Conservation (phyloP, 2,888 invertebrate genomes). For the Nymphalis c-album region DNA sequence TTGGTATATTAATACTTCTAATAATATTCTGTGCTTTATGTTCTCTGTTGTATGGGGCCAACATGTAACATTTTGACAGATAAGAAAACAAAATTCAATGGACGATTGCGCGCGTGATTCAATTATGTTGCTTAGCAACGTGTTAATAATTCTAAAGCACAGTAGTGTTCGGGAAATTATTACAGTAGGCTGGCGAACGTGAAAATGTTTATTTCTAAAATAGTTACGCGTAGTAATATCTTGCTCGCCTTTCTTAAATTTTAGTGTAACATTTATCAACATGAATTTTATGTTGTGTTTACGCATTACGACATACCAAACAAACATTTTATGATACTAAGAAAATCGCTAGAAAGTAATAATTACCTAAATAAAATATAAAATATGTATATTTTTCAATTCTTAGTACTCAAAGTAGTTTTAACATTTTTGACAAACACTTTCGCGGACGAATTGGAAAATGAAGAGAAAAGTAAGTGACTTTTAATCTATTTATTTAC, state of each 20-base stretch:
- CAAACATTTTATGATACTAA: slow-evolving; percentile 9
- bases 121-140: slow-evolving; percentile 75
- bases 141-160: slow-evolving; percentile 54
- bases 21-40: neutral
- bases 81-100: slow-evolving; percentile 12
- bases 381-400: slow-evolving; percentile 41
- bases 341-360: neutral
- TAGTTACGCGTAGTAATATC: neutral
- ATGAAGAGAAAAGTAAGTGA: slow-evolving; percentile 44
- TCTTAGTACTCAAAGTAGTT: slow-evolving; percentile 34
- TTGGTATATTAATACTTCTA: too few relatives aligned
- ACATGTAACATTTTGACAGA: neutral
- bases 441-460: slow-evolving; percentile 37
- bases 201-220: slow-evolving; percentile 21
- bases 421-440: slow-evolving; percentile 22
- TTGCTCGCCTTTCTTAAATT: neutral
- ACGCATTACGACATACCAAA: neutral
- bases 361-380: neutral
- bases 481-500: neutral
- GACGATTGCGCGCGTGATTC: slow-evolving; percentile 64
- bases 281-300: slow-evolving; percentile 1
- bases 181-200: slow-evolving; percentile 22
- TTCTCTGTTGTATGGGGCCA: neutral
- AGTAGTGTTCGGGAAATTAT: slow-evolving; percentile 51
- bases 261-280: neutral